Evolutionary conservation across 1,140 invertebrate species (phyloP), one percentile per base, ranked within the genome.

Genomic region (Listronotus bonariensis): DNA sequence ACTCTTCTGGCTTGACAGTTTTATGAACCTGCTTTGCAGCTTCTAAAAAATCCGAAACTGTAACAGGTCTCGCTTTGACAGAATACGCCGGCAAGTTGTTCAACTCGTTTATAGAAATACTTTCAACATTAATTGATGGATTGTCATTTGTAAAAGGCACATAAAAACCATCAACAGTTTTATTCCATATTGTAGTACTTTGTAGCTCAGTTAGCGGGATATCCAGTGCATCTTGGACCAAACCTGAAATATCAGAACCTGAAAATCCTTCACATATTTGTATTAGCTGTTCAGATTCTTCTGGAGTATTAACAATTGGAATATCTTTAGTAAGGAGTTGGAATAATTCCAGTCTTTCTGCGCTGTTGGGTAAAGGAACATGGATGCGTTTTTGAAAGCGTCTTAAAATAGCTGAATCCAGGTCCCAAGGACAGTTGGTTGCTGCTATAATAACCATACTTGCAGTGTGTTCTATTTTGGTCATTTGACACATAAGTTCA

Each of bases 401-500:
- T 65, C 86, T 72, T 20, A 86, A 68, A 68, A 87, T 85, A 9
- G 86, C 86, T 3, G 80, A 70, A 72, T 88, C 86, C 20, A 88
- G 74, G 57, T 87, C 85, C 86, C 86, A 87, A 5, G 86, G 86
- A 75, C 85, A 86, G 75, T 88, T 88, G 12, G 86, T 88, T 7
- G 86, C 85, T 72, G 82, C 83, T 26, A 87, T 71, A 6, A 87
- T 65, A 61, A 86, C 81, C 40, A 82, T 70, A 45, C 77, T 74
- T n/a, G 68, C 65, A 48, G 70, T 76, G 20, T 78, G 73, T 62
- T 78, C 78, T 20, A 75, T 68, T 49, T 62, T 80, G 65, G 81
- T 79, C 74, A 85, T 77, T 76, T 85, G 82, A 66, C 77, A 80
- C 52, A 85, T 76, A 20, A 85, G 74, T 72, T 85, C 83, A 7